Percentiles rank a stretch among this genome's conserved stretches.
Evolutionary conservation across 2,113 vertebrate genomes (phyloP).

Genomic region (Chionomys nivalis): DNA sequence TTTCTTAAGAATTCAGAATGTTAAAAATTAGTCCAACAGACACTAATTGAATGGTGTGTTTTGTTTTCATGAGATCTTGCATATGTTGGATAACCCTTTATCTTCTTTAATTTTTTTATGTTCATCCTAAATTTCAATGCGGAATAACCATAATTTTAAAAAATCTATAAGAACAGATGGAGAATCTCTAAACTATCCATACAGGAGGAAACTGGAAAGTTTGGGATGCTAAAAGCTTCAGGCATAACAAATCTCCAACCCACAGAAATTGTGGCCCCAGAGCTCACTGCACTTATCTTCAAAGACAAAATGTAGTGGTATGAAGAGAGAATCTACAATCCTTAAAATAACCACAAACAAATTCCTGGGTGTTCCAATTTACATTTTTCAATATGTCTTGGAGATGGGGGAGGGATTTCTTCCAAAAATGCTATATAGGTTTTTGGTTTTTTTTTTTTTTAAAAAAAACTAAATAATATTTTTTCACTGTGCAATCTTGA

Average conservation of each 20-base stretch:
- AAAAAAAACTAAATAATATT: background rate
- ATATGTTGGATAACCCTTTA: background rate
- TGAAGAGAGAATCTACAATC: background rate
- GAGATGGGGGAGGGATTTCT: background rate
- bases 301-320: background rate
- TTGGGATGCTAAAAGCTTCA: background rate
- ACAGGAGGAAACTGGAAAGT: background rate
- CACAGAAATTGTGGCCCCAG: background rate
- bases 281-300: background rate
- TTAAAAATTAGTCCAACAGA: background rate
- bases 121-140: background rate
- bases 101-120: background rate
- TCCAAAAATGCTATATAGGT: no score
- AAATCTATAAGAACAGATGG: constrained; percentile 39
- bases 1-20: background rate
- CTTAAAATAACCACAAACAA: background rate
- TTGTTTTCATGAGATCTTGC: background rate
- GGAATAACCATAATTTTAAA: background rate
- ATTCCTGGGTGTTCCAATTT: background rate
- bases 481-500: background rate
- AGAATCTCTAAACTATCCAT: constrained; percentile 38
- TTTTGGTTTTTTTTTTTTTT: background rate
- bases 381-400: background rate
- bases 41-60: background rate
- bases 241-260: background rate